Conservation (phyloP, 2,888 invertebrate species). For the Cephalotes varians region DNA sequence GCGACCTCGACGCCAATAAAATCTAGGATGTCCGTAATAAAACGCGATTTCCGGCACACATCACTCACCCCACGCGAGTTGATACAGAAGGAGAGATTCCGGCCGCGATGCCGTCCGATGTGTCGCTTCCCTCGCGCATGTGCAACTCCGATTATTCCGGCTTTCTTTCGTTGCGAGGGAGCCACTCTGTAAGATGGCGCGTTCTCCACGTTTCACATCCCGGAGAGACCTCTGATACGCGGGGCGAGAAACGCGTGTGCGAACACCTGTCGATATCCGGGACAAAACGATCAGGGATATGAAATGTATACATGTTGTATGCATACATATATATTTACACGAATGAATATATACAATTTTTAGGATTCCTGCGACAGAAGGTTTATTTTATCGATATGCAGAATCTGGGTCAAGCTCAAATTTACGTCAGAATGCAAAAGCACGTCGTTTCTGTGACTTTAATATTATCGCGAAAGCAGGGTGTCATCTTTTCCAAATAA, state of each 20-base stretch:
- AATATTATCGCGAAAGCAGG: not conserved
- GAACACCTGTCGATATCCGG: not conserved
- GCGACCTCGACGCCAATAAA: slow-evolving; percentile 10
- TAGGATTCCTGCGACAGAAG: not conserved
- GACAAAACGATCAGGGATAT: not conserved
- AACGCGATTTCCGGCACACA: slow-evolving; percentile 61
- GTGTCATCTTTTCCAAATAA: not conserved
- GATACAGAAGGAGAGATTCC: slow-evolving; percentile 71
- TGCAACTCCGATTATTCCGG: too few species aligned
- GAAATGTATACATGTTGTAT: not conserved
- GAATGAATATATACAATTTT: not conserved
- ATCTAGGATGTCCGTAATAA: slow-evolving; percentile 67
- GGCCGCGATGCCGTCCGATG: too few species aligned
- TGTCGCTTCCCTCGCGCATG: too few species aligned
- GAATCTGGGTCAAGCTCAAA: slow-evolving; percentile 10
- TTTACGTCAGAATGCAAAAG: not conserved
- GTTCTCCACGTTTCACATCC: not conserved
- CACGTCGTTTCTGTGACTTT: not conserved
- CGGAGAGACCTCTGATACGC: not conserved
- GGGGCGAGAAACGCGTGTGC: not conserved
- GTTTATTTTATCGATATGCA: not conserved
- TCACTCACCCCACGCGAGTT: slow-evolving; percentile 70
- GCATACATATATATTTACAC: not conserved
- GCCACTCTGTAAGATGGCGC: slow-evolving; percentile 6
- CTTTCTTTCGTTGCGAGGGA: not conserved